Evolutionary conservation across 2,797 vertebrate genomes (phyloP).

Genomic region (Pogonophryne albipinna): DNA sequence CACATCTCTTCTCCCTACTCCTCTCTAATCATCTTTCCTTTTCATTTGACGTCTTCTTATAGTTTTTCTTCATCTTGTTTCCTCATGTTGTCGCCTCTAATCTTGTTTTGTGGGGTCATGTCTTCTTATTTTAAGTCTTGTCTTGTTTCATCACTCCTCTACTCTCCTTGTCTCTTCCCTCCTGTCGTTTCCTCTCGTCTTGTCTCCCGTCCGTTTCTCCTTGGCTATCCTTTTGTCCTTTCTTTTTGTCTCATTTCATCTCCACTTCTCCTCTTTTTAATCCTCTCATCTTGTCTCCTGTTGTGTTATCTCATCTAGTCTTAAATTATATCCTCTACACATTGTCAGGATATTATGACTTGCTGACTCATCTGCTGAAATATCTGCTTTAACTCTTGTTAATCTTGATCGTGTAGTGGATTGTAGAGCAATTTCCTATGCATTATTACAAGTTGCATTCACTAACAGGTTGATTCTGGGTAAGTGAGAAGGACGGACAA

Average conservation of each 20-base stretch:
- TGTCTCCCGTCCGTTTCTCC: not conserved
- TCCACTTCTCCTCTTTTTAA: not conserved
- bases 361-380: slow-evolving; percentile 52
- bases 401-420: not conserved
- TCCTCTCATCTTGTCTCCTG: not conserved
- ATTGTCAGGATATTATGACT: slow-evolving; percentile 49
- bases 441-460: slow-evolving; percentile 36
- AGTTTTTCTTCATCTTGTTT: not conserved
- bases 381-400: slow-evolving; percentile 22
- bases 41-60: not conserved
- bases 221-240: not conserved
- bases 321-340: not conserved
- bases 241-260: slow-evolving; percentile 8
- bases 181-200: not conserved
- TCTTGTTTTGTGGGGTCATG: not conserved
- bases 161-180: not conserved
- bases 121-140: slow-evolving; percentile 1
- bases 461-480: slow-evolving; percentile 12
- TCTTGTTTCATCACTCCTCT: not conserved
- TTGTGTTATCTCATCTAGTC: not conserved
- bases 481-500: slow-evolving; percentile 11
- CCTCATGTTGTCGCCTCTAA: slow-evolving; percentile 2
- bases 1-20: too few species aligned
- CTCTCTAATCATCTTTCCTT: slow-evolving; percentile 1
- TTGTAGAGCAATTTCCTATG: not conserved